Conservation (phyloP, 2,888 invertebrate species). For the Plebejus argus region DNA sequence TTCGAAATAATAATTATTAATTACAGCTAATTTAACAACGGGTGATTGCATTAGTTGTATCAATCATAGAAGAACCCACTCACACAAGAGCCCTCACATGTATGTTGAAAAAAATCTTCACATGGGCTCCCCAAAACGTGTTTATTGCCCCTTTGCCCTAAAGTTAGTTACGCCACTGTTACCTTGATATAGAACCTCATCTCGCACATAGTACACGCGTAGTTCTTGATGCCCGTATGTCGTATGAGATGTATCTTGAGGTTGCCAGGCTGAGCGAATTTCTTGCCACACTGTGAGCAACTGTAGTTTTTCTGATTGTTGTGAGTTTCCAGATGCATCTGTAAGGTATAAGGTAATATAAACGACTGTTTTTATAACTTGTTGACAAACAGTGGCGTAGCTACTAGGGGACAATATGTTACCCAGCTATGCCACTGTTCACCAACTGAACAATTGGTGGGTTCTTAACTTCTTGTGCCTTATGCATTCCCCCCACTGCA, state of each 20-base stretch:
- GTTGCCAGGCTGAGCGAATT: slow-evolving; percentile 82
- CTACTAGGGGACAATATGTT: too few relatives aligned
- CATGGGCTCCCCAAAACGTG: too few relatives aligned
- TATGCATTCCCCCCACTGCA: too few relatives aligned
- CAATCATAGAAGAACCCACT: background rate
- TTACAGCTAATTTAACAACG: too few relatives aligned
- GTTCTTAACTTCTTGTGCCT: too few relatives aligned
- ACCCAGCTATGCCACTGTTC: too few relatives aligned
- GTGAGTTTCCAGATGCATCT: slow-evolving; percentile 85
- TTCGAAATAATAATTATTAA: too few relatives aligned
- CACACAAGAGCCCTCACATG: background rate
- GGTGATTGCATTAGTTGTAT: too few relatives aligned
- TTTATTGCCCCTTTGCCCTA: background rate
- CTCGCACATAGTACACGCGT: slow-evolving; percentile 69
- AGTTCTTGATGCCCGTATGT: slow-evolving; percentile 72
- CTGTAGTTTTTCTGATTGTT: slow-evolving; percentile 86
- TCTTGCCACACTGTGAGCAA: slow-evolving; percentile 87
- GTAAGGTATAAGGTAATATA: slow-evolving; percentile 41
- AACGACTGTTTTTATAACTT: background rate
- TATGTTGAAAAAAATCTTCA: background rate
- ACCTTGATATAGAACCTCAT: slow-evolving; percentile 76
- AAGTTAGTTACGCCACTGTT: background rate
- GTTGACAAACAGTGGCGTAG: too few relatives aligned
- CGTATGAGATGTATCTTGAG: slow-evolving; percentile 72
- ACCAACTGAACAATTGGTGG: too few relatives aligned